Conservation (phyloP, 1,140 invertebrate species). For the Antheraea pernyi region DNA sequence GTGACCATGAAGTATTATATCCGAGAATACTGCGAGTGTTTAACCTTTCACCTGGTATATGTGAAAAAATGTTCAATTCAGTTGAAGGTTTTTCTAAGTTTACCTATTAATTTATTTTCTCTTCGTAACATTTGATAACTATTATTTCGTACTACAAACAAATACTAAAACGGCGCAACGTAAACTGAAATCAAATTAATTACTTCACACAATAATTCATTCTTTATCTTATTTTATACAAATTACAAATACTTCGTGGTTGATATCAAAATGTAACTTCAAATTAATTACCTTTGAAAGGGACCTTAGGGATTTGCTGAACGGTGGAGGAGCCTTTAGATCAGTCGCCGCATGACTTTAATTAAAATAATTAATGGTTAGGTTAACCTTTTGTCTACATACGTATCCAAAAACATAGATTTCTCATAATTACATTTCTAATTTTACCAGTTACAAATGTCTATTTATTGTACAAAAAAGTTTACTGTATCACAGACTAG, state of each 20-base stretch:
- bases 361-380: neutral
- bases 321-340: neutral
- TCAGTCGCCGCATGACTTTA: neutral
- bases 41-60: too few species aligned
- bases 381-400: neutral
- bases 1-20: too few species aligned
- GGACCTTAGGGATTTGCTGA: neutral
- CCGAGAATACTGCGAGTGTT: too few species aligned
- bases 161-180: neutral
- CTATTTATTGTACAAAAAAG: too few species aligned
- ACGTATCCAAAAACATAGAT: neutral
- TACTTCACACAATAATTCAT: neutral
- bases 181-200: neutral
- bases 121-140: too few species aligned
- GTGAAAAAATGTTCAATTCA: too few species aligned
- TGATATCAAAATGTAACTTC: neutral
- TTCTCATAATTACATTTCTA: too few species aligned
- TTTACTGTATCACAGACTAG: too few species aligned
- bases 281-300: neutral
- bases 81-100: too few species aligned
- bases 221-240: neutral
- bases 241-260: neutral
- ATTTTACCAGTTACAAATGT: too few species aligned
- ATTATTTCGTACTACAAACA: neutral
- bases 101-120: too few species aligned